These are phyloP conservation scores for Temnothorax nylanderi DNA, from an alignment of 1,140 invertebrate species.

Conservation along the genomic window DNA sequence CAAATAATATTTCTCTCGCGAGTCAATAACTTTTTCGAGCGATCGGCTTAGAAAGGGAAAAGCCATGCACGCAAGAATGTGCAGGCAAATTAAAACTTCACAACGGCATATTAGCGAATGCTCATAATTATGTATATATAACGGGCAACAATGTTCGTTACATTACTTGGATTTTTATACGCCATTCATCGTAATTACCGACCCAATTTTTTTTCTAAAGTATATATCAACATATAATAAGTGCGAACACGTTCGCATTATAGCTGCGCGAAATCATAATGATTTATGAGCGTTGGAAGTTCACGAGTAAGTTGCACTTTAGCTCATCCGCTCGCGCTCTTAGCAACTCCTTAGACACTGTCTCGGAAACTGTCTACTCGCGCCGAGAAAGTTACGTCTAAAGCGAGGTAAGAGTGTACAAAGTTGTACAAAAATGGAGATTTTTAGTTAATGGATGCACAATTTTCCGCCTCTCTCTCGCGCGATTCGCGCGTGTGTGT, in stretches of 20 bases:
- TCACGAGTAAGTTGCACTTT: conserved; percentile 57
- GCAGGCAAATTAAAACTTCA: background rate
- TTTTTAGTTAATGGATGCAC: conserved; percentile 26
- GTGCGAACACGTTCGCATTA: conserved; percentile 18
- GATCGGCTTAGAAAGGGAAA: background rate
- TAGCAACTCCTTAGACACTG: conserved; percentile 51
- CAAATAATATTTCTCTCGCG: conserved; percentile 34
- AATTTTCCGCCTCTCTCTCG: background rate
- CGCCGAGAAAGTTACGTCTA: conserved; percentile 22
- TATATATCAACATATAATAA: conserved; percentile 17
- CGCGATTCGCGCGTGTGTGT: too few species aligned
- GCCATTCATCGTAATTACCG: background rate
- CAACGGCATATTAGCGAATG: background rate
- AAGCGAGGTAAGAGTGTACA: conserved; percentile 16
- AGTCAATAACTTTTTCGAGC: conserved; percentile 36
- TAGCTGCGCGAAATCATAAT: conserved; percentile 33
- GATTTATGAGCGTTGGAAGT: conserved; percentile 49
- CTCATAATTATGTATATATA: background rate
- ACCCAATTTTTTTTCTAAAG: background rate
- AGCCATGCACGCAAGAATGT: too few species aligned
- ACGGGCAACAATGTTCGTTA: background rate
- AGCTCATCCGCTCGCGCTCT: conserved; percentile 36
- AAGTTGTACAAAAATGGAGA: conserved; percentile 51
- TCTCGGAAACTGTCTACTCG: conserved; percentile 48
- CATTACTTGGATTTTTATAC: background rate